Percentiles rank a stretch among this genome's conserved stretches.
These are phyloP conservation scores for Oxytorus armatus DNA, from an alignment of 2,888 invertebrate genomes.

Conservation along the genomic window DNA sequence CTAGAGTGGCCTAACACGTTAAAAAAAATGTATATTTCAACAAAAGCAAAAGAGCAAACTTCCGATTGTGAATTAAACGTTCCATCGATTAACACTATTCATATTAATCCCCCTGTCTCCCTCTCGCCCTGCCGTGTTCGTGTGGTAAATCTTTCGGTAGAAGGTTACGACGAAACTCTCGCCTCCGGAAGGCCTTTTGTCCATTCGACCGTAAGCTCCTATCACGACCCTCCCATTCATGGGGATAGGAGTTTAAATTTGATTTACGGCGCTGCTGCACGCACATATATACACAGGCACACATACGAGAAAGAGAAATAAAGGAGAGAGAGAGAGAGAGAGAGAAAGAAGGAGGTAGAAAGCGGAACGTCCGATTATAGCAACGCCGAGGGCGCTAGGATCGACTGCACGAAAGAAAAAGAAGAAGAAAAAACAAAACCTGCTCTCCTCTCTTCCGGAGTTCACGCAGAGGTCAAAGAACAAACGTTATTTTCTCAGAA, in stretches of 20 bases:
- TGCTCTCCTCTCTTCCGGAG: constrained; percentile 5
- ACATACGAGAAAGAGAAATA: not conserved
- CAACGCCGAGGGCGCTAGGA: constrained; percentile 16
- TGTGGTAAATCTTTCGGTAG: constrained; percentile 33
- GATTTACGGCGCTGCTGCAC: constrained; percentile 59
- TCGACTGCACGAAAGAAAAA: constrained; percentile 17
- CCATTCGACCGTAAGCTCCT: constrained; percentile 57
- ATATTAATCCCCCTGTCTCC: not conserved
- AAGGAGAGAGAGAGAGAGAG: constrained; percentile 3
- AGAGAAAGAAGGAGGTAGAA: constrained; percentile 2
- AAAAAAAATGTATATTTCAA: constrained; percentile 8
- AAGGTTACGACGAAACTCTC: constrained; percentile 47
- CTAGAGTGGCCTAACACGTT: too few species aligned
- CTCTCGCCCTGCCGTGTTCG: not conserved
- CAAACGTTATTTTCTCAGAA: constrained; percentile 5
- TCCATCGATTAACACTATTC: not conserved
- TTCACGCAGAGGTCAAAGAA: constrained; percentile 20
- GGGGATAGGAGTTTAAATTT: constrained; percentile 66
- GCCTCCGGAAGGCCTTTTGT: constrained; percentile 50
- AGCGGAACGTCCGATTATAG: constrained; percentile 23
- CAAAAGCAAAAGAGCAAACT: not conserved
- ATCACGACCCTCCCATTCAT: constrained; percentile 58
- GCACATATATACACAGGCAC: constrained; percentile 26
- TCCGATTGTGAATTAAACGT: not conserved
- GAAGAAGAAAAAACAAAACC: constrained; percentile 8